Evolutionary conservation across 2,113 vertebrate genomes (phyloP).

Genomic region (Falcunculus frontatus): DNA sequence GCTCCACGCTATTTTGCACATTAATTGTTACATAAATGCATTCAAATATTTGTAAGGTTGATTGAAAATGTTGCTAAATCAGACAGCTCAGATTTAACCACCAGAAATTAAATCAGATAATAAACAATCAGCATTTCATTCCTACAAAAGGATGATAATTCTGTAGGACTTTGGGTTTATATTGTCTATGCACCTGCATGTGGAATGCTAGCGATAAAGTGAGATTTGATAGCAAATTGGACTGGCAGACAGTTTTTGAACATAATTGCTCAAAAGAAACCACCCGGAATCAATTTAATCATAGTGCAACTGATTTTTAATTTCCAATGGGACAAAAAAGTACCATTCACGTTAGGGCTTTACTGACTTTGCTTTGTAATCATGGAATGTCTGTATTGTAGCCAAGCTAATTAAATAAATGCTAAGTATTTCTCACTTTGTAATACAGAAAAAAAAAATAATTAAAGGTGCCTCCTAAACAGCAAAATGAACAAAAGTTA

Average conservation of each 20-base stretch:
- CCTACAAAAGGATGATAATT: slow-evolving; percentile 39
- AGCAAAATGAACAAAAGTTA: slow-evolving; percentile 41
- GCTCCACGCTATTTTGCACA: not conserved
- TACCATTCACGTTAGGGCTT: slow-evolving; percentile 25
- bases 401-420: slow-evolving; percentile 55
- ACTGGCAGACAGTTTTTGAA: slow-evolving; percentile 70
- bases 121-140: slow-evolving; percentile 50
- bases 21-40: not conserved
- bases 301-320: slow-evolving; percentile 64
- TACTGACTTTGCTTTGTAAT: slow-evolving; percentile 52
- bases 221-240: slow-evolving; percentile 71
- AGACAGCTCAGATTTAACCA: slow-evolving; percentile 27
- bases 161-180: slow-evolving; percentile 1
- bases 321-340: slow-evolving; percentile 47
- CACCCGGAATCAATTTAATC: slow-evolving; percentile 71
- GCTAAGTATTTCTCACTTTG: slow-evolving; percentile 37
- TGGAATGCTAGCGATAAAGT: slow-evolving; percentile 35
- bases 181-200: slow-evolving; percentile 41
- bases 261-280: slow-evolving; percentile 70
- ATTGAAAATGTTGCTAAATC: slow-evolving; percentile 39
- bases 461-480: slow-evolving; percentile 48
- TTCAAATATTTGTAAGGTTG: slow-evolving; percentile 47
- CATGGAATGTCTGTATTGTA: slow-evolving; percentile 8
- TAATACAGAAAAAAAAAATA: not conserved
- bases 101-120: slow-evolving; percentile 61